Conservation (phyloP, 1,140 invertebrate genomes). For the Riptortus pedestris region DNA sequence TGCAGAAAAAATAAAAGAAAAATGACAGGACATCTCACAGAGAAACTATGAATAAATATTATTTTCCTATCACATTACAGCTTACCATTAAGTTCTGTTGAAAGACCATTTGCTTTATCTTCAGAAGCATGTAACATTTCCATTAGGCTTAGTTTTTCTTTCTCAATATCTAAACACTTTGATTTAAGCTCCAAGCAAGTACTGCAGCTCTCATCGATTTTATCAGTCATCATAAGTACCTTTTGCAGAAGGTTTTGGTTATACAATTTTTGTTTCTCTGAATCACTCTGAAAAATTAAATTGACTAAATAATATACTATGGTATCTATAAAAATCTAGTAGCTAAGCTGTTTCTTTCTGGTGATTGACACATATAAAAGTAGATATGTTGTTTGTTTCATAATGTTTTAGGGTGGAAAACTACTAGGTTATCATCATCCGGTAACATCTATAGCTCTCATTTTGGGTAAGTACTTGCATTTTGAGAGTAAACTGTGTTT, state of each 20-base stretch:
- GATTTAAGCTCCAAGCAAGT: conserved; percentile 13
- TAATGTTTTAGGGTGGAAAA: no score
- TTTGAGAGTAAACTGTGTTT: no score
- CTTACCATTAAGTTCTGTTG: not conserved
- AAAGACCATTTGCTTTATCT: not conserved
- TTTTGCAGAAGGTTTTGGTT: not conserved
- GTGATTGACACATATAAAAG: no score
- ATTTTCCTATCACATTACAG: no score
- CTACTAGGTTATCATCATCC: no score
- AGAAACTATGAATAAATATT: not conserved
- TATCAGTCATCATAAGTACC: conserved; percentile 25
- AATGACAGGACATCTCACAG: not conserved
- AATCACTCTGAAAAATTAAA: not conserved
- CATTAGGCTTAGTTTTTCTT: conserved; percentile 1
- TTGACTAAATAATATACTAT: no score
- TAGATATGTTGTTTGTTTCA: no score
- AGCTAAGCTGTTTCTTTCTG: no score
- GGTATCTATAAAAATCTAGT: no score
- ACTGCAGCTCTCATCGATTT: conserved; percentile 30
- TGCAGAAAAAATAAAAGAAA: not conserved
- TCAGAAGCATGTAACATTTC: conserved; percentile 5
- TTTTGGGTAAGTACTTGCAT: no score
- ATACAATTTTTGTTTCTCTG: not conserved
- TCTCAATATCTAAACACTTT: conserved; percentile 7
- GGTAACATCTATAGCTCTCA: no score